phyloP scores from a whole-genome alignment of 2,797 vertebrate species.

The Agapornis canus region DNA sequence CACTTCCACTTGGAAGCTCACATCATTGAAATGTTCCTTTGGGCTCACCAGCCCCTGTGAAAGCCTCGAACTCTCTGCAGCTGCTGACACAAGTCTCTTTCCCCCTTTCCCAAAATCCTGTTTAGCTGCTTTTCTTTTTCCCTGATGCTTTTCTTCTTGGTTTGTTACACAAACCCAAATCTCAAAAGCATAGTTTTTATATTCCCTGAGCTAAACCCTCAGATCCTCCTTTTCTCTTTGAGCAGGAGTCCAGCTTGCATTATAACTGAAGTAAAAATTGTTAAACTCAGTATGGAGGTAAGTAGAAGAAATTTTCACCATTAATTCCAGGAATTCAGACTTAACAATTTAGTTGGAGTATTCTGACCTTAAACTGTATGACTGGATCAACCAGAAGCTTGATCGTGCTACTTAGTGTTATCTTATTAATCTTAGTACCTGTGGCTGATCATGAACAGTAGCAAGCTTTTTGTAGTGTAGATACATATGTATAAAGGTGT shows the following conservation, averaged over 20 bases:
- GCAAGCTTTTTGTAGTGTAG: neutral
- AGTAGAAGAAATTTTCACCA: neutral
- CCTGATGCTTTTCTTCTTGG: neutral
- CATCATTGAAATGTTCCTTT: neutral
- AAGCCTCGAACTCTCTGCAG: neutral
- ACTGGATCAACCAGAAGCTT: neutral
- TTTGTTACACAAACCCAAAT: neutral
- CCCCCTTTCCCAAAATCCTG: neutral
- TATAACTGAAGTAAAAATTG: neutral
- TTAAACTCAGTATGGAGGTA: neutral
- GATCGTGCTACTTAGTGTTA: neutral
- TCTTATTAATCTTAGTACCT: neutral
- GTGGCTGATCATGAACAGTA: neutral
- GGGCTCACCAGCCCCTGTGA: neutral
- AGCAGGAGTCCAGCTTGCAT: neutral
- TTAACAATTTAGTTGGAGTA: neutral
- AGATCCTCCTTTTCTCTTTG: neutral
- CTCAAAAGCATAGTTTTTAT: neutral
- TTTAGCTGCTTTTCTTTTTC: neutral
- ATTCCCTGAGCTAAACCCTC: neutral
- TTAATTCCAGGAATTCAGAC: neutral
- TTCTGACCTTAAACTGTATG: neutral
- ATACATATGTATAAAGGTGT: neutral
- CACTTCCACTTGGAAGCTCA: neutral
- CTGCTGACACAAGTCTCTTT: accelerated